Conservation (phyloP, 2,888 invertebrate species). For the Esperia sulphurella region DNA sequence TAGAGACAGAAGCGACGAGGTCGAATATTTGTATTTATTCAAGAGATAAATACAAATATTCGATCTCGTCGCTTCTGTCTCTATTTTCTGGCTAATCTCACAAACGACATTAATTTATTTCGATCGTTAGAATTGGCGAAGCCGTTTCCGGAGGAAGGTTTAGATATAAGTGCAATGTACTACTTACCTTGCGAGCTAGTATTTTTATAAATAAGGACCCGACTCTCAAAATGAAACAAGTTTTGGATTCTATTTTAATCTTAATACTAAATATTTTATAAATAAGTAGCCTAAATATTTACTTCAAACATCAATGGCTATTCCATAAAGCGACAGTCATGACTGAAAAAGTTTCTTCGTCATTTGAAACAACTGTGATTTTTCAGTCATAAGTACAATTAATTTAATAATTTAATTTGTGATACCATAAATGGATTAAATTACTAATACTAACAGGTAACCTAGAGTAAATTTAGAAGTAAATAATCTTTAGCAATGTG, state of each 20-base stretch:
- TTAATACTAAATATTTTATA: too few relatives aligned
- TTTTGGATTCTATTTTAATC: slow-evolving; percentile 18
- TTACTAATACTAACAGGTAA: slow-evolving; percentile 9
- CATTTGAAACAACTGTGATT: slow-evolving; percentile 36
- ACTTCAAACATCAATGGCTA: slow-evolving; percentile 16
- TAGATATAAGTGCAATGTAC: too few relatives aligned
- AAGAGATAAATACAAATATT: too few relatives aligned
- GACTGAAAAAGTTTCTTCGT: slow-evolving; percentile 65
- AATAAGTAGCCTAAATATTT: background rate
- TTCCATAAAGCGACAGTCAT: slow-evolving; percentile 51
- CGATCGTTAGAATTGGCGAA: too few relatives aligned
- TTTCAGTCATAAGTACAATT: slow-evolving; percentile 72
- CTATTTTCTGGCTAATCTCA: too few relatives aligned
- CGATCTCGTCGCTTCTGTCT: too few relatives aligned
- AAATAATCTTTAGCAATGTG: slow-evolving; percentile 6
- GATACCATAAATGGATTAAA: slow-evolving; percentile 15
- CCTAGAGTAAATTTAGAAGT: slow-evolving; percentile 6
- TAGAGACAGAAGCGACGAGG: too few relatives aligned
- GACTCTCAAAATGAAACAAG: background rate
- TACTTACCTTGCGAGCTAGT: too few relatives aligned
- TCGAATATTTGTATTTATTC: too few relatives aligned
- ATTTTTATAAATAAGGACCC: slow-evolving; percentile 24
- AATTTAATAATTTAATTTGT: slow-evolving; percentile 6
- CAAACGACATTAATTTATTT: too few relatives aligned
- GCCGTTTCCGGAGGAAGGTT: too few relatives aligned